These are phyloP conservation scores for Rhodeus uyekii DNA, from an alignment of 2,797 vertebrate genomes.

Conservation along the genomic window DNA sequence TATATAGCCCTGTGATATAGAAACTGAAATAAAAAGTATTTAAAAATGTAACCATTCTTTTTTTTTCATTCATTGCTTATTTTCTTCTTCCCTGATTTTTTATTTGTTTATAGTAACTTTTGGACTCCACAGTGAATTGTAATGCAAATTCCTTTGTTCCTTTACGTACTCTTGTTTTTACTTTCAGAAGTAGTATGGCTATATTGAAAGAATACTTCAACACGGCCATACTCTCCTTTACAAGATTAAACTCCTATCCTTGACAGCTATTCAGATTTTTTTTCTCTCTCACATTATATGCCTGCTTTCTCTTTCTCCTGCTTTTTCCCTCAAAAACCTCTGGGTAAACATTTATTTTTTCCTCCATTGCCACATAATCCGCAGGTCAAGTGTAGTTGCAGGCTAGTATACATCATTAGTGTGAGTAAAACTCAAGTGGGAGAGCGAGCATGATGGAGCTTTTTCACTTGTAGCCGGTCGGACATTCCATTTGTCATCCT, in stretches of 20 bases:
- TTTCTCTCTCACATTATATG: background rate
- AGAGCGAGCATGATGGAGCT: slow-evolving; percentile 85
- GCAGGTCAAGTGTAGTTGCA: slow-evolving; percentile 95
- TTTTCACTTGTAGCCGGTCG: slow-evolving; percentile 82
- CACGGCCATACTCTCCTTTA: background rate
- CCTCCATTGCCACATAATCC: slow-evolving; percentile 76
- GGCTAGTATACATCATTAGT: slow-evolving; percentile 97
- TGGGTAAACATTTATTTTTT: slow-evolving; percentile 75
- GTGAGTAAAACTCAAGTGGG: slow-evolving; percentile 89
- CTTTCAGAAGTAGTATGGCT: background rate
- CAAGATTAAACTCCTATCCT: slow-evolving; percentile 22
- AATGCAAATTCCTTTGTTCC: background rate
- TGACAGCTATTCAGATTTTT: slow-evolving; percentile 37
- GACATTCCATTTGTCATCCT: slow-evolving; percentile 89
- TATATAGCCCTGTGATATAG: background rate
- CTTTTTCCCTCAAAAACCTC: slow-evolving; percentile 74
- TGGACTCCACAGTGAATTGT: background rate
- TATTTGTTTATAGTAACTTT: background rate
- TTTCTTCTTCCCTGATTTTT: background rate
- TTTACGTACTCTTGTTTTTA: background rate
- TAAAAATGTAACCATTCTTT: background rate
- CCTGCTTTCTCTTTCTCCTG: slow-evolving; percentile 57
- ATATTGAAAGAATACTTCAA: background rate
- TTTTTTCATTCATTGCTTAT: background rate
- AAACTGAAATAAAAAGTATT: background rate